phyloP scores from a whole-genome alignment of 2,888 invertebrate species.

The Norana najaformis region DNA sequence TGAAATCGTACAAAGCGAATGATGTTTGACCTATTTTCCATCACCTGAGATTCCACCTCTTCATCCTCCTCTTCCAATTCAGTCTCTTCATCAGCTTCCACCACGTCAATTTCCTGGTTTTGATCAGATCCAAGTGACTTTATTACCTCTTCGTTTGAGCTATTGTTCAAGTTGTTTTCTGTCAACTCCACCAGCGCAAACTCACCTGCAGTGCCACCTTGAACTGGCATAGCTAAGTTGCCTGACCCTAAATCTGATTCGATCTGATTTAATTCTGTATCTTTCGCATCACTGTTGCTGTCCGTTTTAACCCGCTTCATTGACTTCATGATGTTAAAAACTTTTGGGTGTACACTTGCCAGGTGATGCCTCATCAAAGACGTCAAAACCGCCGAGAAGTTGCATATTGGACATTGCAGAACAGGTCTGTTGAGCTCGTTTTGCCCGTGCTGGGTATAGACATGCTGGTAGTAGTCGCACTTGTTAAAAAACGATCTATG shows the following conservation, averaged over 20 bases:
- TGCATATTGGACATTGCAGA: neutral
- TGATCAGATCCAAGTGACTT: neutral
- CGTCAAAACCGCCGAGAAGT: neutral
- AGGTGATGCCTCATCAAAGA: neutral
- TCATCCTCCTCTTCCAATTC: conserved; percentile 14
- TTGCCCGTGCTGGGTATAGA: neutral
- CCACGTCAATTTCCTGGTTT: neutral
- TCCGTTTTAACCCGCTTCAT: neutral
- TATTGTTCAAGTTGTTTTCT: neutral
- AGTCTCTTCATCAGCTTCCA: neutral
- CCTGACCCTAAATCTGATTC: neutral
- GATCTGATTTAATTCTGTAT: neutral
- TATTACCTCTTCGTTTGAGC: neutral
- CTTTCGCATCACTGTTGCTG: neutral
- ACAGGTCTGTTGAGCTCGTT: neutral
- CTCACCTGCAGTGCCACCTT: neutral
- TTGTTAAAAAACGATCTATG: neutral
- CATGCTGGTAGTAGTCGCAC: neutral
- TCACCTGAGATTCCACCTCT: neutral
- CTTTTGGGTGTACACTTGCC: neutral
- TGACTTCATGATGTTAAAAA: neutral
- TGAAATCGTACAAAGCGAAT: neutral
- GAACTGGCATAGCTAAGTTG: neutral
- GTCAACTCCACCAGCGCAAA: neutral
- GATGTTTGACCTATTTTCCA: neutral